Evolutionary conservation across 2,888 invertebrate genomes (phyloP).

Genomic region (Drosophila helvetica): DNA sequence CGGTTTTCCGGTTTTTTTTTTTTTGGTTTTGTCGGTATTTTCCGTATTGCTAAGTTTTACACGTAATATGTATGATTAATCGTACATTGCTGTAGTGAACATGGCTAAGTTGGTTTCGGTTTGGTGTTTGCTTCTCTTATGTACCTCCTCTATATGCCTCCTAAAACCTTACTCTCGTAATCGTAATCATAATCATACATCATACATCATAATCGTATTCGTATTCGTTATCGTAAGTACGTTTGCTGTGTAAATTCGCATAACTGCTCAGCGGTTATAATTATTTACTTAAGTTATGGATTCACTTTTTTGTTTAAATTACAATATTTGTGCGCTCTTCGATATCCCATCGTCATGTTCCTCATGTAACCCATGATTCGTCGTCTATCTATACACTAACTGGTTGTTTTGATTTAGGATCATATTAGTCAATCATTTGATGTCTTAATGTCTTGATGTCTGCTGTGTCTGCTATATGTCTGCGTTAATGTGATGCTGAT

Average conservation of each 20-base stretch:
- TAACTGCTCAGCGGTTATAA: conserved; percentile 52
- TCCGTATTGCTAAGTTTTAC: conserved; percentile 25
- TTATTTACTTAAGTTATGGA: conserved; percentile 64
- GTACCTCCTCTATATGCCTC: conserved; percentile 1
- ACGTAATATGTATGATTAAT: conserved; percentile 8
- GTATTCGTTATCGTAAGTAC: conserved; percentile 43
- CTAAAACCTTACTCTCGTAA: conserved; percentile 22
- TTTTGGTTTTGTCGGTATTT: conserved; percentile 4
- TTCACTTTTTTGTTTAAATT: conserved; percentile 50
- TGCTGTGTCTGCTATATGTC: conserved; percentile 9
- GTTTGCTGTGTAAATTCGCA: conserved; percentile 54
- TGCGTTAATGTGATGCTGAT: conserved; percentile 13
- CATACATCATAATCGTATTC: conserved; percentile 26
- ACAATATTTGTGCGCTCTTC: conserved; percentile 70
- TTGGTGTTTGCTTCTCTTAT: conserved; percentile 12
- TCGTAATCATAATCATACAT: conserved; percentile 31
- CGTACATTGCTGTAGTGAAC: conserved; percentile 41
- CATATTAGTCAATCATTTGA: conserved; percentile 8
- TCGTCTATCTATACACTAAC: conserved; percentile 59
- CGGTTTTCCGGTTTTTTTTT: conserved; percentile 13
- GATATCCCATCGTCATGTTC: conserved; percentile 43
- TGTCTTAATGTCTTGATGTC: conserved; percentile 8
- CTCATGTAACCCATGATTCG: conserved; percentile 35
- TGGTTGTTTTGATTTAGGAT: conserved; percentile 32
- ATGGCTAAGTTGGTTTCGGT: conserved; percentile 27